phyloP scores from a whole-genome alignment of 2,797 vertebrate genomes.

The Heterohyrax brucei region DNA sequence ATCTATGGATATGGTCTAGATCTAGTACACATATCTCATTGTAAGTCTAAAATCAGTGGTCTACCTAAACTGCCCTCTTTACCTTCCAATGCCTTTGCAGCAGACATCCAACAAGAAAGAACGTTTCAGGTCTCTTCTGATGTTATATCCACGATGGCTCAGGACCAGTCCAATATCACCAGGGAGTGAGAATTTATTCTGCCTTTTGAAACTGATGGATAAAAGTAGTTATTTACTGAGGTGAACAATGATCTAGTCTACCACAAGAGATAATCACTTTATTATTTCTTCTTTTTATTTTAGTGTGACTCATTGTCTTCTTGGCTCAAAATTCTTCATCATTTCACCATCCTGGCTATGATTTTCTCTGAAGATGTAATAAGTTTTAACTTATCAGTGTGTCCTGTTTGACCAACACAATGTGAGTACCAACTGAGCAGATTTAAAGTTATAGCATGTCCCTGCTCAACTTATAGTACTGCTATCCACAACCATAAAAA shows the following conservation, averaged over 20 bases:
- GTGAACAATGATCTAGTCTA: neutral
- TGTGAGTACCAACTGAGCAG: neutral
- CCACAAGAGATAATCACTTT: neutral
- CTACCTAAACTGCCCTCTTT: neutral
- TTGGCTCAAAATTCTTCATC: neutral
- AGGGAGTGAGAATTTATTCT: neutral
- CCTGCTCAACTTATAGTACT: neutral
- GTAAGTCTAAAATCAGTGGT: neutral
- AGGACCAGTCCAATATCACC: neutral
- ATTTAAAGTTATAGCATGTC: neutral
- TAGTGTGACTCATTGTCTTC: neutral
- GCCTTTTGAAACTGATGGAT: neutral
- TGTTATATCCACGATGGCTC: neutral
- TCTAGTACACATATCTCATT: neutral
- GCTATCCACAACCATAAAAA: neutral
- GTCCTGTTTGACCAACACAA: neutral
- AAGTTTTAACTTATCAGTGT: neutral
- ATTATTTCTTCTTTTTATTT: neutral
- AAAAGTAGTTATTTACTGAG: neutral
- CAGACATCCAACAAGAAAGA: neutral
- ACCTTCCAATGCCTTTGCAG: neutral
- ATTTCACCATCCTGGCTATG: neutral
- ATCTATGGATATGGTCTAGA: neutral
- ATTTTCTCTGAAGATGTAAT: neutral
- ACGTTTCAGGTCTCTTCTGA: neutral